Evolutionary conservation across 2,797 vertebrate genomes (phyloP), one percentile per base, ranked within the genome.

Genomic region (Borostomias antarcticus): DNA sequence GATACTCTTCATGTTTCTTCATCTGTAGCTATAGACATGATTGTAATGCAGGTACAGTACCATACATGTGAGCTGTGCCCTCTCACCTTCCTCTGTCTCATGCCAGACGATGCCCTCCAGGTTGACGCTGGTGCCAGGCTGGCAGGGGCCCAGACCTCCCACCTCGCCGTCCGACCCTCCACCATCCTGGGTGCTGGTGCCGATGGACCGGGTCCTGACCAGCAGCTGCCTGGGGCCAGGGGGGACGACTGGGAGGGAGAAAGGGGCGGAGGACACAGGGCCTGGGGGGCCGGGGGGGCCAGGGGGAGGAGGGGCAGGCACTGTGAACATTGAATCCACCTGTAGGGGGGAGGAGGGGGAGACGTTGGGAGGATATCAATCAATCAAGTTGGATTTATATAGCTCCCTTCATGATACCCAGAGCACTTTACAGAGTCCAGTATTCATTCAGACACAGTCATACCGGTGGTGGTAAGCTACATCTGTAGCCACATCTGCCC

Each of bases 81-180:
- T 8, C 84, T 88, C 58, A 99, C 97, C 97, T 95, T 98, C 97
- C 76, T 99, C 96, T 0, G 97, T 99, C 92, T 99, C 97, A 70
- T 99, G 97, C 97, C 97, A 99, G 64, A 99, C 96, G 76, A 99
- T 98, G 64, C 97, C 97, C 93, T 99, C 97, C 89, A 99, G 91
- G 90, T 98, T 99, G 78, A 99, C 96, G 64, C 96, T 98, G 78
- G 97, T 98, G 69, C 97, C 97, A 5, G 97, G 97, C 82, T 96
- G 95, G 89, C 97, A 99, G 66, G 97, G 97, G 72, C 97, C 96
- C 82, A 96, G 89, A 84, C 93, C 94, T 89, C 94, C 93, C 0
- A 94, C 89, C 79, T 98, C 96, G 13, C 92, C 93, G 83, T 95
- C 93, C 74, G 85, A 88, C 77, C 77, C 1, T 11, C 60, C 69